Evolutionary conservation across 2,888 invertebrate species (phyloP).

Genomic region (Netelia melanura): DNA sequence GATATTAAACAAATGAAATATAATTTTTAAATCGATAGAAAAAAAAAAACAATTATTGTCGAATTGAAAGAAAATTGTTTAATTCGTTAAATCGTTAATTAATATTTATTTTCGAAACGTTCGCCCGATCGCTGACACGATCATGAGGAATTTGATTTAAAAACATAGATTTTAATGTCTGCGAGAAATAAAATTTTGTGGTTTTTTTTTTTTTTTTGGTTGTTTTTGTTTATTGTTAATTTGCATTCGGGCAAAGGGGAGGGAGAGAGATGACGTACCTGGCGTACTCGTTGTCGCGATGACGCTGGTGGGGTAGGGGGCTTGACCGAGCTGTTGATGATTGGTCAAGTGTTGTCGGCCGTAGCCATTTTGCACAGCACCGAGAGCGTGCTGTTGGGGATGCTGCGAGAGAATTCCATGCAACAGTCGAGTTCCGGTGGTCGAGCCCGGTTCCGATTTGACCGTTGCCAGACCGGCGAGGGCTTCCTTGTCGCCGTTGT

Average conservation of each 20-base stretch:
- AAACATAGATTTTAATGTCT: too few relatives aligned
- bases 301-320: constrained; percentile 86
- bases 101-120: too few relatives aligned
- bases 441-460: constrained; percentile 82
- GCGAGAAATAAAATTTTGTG: neutral
- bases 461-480: constrained; percentile 79
- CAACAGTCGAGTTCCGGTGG: constrained; percentile 85
- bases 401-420: constrained; percentile 89
- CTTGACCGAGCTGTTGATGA: constrained; percentile 87
- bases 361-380: constrained; percentile 82
- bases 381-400: constrained; percentile 85
- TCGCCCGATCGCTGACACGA: too few relatives aligned
- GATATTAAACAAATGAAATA: too few relatives aligned
- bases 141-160: too few relatives aligned
- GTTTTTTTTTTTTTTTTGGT: neutral
- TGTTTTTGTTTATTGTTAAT: neutral
- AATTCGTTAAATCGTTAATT: too few relatives aligned
- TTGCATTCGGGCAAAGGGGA: neutral
- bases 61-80: too few relatives aligned
- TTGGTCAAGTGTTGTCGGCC: constrained; percentile 82
- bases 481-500: constrained; percentile 80
- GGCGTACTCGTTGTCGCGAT: constrained; percentile 85
- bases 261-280: constrained; percentile 84
- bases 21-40: too few relatives aligned
- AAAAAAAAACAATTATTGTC: too few relatives aligned